Percentiles rank a stretch among this genome's conserved stretches.
phyloP scores from a whole-genome alignment of 2,888 invertebrate genomes.

The Cephus spinipes region DNA sequence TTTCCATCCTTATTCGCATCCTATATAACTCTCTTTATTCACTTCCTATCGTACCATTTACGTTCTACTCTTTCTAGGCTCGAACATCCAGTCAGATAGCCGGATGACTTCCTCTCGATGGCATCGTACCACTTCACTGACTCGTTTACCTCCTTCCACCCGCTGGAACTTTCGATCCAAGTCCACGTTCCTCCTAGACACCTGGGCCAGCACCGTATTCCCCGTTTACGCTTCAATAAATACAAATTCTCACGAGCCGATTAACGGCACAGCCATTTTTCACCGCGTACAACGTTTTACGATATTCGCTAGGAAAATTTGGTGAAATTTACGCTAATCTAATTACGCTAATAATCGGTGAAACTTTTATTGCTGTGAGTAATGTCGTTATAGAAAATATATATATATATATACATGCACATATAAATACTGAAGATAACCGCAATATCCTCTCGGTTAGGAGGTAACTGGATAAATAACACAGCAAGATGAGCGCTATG shows the following conservation, averaged over 20 bases:
- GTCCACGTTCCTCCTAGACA: not conserved
- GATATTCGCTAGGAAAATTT: not conserved
- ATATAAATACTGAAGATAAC: not conserved
- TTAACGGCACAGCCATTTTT: not conserved
- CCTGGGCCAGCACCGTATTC: not conserved
- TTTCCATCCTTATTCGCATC: not conserved
- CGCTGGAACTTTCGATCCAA: not conserved
- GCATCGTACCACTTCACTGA: not conserved
- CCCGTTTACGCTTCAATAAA: not conserved
- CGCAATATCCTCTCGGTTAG: not conserved
- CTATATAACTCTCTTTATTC: not conserved
- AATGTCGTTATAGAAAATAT: not conserved
- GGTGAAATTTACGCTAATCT: not conserved
- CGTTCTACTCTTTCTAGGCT: not conserved
- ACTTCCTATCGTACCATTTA: not conserved
- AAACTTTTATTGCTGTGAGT: not conserved
- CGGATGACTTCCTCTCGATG: not conserved
- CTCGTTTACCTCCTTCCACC: not conserved
- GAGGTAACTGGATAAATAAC: not conserved
- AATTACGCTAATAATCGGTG: no score
- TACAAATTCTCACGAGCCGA: not conserved
- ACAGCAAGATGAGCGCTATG: not conserved
- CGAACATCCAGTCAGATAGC: not conserved
- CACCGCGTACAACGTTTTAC: not conserved
- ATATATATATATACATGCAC: not conserved